A percentile compares a stretch with the other conserved stretches of the same genome.
These are phyloP conservation scores for Otolemur garnettii DNA, from an alignment of 2,113 vertebrate species.

Conservation along the genomic window DNA sequence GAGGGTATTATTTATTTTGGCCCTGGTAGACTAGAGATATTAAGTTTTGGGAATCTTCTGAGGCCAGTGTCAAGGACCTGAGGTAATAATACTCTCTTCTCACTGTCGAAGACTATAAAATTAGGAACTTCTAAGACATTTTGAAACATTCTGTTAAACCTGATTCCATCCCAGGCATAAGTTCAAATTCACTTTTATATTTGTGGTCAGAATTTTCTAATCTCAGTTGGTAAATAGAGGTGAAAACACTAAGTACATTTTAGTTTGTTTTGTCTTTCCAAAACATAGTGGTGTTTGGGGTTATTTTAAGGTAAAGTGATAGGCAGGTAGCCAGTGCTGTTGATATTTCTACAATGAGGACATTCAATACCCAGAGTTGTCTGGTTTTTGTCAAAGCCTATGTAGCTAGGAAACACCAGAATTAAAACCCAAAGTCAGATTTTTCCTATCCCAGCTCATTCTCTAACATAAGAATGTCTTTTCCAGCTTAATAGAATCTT, in stretches of 20 bases:
- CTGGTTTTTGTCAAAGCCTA: not conserved
- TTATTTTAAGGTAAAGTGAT: not conserved
- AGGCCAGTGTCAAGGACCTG: too few species aligned
- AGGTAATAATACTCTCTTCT: not conserved
- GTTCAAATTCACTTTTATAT: constrained; percentile 19
- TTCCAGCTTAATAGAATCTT: not conserved
- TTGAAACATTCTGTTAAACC: not conserved
- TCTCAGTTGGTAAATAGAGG: not conserved
- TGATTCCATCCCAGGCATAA: not conserved
- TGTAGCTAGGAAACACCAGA: not conserved
- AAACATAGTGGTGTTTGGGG: not conserved
- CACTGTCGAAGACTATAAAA: not conserved
- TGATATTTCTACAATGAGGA: not conserved
- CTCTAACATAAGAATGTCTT: not conserved
- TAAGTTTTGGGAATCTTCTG: not conserved
- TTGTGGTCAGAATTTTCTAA: not conserved
- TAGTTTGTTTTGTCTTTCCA: not conserved
- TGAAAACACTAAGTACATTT: not conserved
- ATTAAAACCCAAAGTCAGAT: not conserved
- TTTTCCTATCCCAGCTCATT: not conserved
- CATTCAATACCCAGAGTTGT: not conserved
- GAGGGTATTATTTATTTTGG: not conserved
- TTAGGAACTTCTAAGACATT: not conserved
- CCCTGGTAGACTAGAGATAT: not conserved
- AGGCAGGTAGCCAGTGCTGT: not conserved